Evolutionary conservation across 1,140 invertebrate species (phyloP).

Genomic region (Ridgeia piscesae): DNA sequence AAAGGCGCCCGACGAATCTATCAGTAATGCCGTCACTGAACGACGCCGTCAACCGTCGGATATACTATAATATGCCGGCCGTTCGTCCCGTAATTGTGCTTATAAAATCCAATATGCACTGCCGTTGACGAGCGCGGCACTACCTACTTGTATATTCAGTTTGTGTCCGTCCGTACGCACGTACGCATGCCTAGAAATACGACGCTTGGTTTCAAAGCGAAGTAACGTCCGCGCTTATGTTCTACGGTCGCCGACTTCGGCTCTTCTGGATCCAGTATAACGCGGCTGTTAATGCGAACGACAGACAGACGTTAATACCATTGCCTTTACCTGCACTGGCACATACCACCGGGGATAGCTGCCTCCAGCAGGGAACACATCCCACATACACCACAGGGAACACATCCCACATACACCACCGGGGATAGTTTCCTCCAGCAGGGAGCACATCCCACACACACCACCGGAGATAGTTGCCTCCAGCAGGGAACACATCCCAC

Average conservation of each 20-base stretch:
- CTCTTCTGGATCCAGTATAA: neutral
- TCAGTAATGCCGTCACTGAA: neutral
- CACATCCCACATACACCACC: too few relatives aligned
- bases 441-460: too few relatives aligned
- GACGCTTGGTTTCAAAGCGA: neutral
- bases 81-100: neutral
- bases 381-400: too few relatives aligned
- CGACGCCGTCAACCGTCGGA: neutral
- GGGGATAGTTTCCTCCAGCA: too few relatives aligned
- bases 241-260: neutral
- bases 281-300: neutral
- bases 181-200: neutral
- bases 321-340: neutral
- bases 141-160: neutral
- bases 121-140: neutral
- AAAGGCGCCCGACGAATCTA: neutral
- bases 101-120: neutral
- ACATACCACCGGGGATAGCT: neutral
- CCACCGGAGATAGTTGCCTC: too few relatives aligned
- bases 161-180: neutral
- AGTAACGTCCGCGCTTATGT: neutral
- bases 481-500: too few relatives aligned
- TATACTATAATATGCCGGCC: neutral
- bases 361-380: neutral
- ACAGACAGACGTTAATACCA: neutral